Conservation (phyloP, 2,797 vertebrate species). For the Sebastiscus tertius region DNA sequence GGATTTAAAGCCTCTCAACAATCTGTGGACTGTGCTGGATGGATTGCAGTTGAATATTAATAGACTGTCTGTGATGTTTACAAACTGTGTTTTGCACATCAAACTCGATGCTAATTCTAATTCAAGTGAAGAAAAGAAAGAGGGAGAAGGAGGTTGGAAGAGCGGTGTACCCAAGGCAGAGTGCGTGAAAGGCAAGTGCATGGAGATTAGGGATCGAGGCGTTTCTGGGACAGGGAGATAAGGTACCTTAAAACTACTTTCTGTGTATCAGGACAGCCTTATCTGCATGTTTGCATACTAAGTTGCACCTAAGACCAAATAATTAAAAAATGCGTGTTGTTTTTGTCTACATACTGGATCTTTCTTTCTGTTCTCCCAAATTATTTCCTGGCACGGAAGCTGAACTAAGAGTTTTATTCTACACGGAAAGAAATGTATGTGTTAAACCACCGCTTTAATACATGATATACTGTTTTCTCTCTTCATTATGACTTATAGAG, state of each 20-base stretch:
- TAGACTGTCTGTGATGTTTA: slow-evolving; percentile 5
- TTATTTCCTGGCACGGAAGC: neutral
- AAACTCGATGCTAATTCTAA: neutral
- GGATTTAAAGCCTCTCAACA: neutral
- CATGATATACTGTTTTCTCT: neutral
- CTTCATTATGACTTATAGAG: neutral
- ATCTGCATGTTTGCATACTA: slow-evolving; percentile 13
- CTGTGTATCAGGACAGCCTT: neutral
- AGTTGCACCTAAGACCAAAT: slow-evolving; percentile 8
- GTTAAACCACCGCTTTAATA: neutral
- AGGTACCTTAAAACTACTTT: slow-evolving; percentile 14
- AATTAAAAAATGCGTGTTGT: neutral
- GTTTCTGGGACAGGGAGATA: slow-evolving; percentile 45
- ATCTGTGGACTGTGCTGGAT: neutral
- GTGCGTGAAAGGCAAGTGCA: slow-evolving; percentile 15
- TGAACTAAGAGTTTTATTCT: neutral
- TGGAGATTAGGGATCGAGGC: slow-evolving; percentile 38
- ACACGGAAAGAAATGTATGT: neutral
- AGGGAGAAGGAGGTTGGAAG: slow-evolving; percentile 3
- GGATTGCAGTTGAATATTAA: slow-evolving; percentile 4
- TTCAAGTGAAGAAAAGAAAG: neutral
- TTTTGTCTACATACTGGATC: neutral
- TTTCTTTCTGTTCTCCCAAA: neutral
- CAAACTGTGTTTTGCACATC: slow-evolving; percentile 33
- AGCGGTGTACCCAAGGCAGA: neutral